These are phyloP conservation scores for Mongoloraphidia duomilia DNA, from an alignment of 2,888 invertebrate species.

Conservation along the genomic window DNA sequence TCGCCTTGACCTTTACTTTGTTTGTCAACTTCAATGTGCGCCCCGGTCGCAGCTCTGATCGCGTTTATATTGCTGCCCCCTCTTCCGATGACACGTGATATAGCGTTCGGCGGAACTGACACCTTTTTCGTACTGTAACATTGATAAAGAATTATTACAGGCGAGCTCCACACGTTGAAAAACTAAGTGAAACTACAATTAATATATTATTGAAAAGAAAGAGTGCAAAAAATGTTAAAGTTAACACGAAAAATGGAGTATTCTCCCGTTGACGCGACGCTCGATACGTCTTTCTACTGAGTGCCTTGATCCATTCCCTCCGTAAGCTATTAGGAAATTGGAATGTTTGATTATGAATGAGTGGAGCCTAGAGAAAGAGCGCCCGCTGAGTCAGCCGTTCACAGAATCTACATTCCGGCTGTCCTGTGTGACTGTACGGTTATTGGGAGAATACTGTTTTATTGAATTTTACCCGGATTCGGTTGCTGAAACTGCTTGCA, in stretches of 20 bases:
- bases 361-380: no score
- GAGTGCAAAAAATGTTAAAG: not conserved
- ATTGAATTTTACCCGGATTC: constrained; percentile 20
- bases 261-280: no score
- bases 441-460: no score
- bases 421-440: no score
- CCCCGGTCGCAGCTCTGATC: constrained; percentile 90
- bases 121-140: constrained; percentile 70
- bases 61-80: constrained; percentile 97
- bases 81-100: constrained; percentile 93
- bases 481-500: constrained; percentile 31
- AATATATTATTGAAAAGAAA: not conserved
- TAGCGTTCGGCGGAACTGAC: constrained; percentile 85
- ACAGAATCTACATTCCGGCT: no score
- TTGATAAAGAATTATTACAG: not conserved
- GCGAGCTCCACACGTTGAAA: constrained; percentile 18
- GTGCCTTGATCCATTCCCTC: no score
- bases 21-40: constrained; percentile 97
- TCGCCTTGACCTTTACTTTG: constrained; percentile 90
- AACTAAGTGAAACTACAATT: constrained; percentile 17
- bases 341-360: no score
- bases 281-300: no score
- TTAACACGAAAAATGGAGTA: no score
- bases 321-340: no score
- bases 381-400: no score